Evolutionary conservation across 2,888 invertebrate genomes (phyloP).

Genomic region (Lymantria monacha): DNA sequence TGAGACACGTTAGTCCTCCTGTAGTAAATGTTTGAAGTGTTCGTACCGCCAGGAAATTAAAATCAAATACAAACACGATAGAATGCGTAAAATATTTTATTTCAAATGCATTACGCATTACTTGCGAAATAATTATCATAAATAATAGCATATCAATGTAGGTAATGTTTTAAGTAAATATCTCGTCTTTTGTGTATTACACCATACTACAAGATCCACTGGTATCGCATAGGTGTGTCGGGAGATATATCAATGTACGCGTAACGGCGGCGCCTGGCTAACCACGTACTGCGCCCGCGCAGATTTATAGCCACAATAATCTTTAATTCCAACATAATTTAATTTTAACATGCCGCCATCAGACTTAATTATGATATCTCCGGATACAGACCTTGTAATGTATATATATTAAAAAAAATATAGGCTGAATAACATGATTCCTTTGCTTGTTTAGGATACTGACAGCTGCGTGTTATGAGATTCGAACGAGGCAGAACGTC

Average conservation of each 20-base stretch:
- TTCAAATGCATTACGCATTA: too few relatives aligned
- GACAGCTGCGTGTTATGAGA: neutral
- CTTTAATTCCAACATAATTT: slow-evolving; percentile 74
- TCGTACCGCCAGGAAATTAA: too few relatives aligned
- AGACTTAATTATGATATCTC: slow-evolving; percentile 72
- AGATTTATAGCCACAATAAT: slow-evolving; percentile 64
- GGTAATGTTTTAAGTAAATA: too few relatives aligned
- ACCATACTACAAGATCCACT: slow-evolving; percentile 20
- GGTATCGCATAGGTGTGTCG: slow-evolving; percentile 37
- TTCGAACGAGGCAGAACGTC: neutral
- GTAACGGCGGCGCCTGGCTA: slow-evolving; percentile 61
- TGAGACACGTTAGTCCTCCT: too few relatives aligned
- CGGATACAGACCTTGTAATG: slow-evolving; percentile 38
- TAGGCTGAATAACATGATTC: slow-evolving; percentile 1
- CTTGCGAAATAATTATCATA: too few relatives aligned
- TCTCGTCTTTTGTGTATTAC: slow-evolving; percentile 3
- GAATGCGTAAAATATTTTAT: too few relatives aligned
- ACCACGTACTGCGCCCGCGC: slow-evolving; percentile 27
- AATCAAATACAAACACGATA: too few relatives aligned
- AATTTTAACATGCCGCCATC: slow-evolving; percentile 66
- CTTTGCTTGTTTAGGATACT: neutral
- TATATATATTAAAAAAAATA: neutral
- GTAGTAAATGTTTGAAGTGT: too few relatives aligned
- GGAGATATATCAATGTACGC: slow-evolving; percentile 55
- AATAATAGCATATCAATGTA: too few relatives aligned